phyloP scores from a whole-genome alignment of 2,888 invertebrate species.

The Epicampocera succincta region DNA sequence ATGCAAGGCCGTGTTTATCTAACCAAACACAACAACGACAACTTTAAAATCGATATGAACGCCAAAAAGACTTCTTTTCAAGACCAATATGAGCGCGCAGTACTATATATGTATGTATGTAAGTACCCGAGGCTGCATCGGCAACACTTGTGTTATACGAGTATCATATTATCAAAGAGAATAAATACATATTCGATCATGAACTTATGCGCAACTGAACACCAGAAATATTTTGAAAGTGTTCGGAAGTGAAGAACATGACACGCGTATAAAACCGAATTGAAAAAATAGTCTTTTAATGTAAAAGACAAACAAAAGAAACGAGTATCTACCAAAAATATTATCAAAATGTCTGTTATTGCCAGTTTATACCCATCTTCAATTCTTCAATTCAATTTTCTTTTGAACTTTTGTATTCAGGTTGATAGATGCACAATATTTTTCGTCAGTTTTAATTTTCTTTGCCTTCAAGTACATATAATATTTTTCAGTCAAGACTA shows the following conservation, averaged over 20 bases:
- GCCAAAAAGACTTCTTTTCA: background rate
- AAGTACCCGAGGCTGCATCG: background rate
- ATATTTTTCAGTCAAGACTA: too few species aligned
- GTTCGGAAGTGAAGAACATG: slow-evolving; percentile 19
- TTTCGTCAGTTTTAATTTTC: too few species aligned
- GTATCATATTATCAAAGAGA: background rate
- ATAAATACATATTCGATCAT: background rate
- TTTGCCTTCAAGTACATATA: too few species aligned
- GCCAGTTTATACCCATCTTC: slow-evolving; percentile 1
- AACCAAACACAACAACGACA: background rate
- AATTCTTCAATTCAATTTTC: background rate
- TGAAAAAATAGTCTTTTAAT: slow-evolving; percentile 11
- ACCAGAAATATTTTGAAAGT: slow-evolving; percentile 24
- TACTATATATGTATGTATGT: too few species aligned
- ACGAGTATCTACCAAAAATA: background rate
- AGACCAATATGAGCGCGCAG: background rate
- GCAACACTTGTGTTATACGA: background rate
- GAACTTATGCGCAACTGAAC: background rate
- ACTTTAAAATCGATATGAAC: background rate
- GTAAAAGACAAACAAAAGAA: background rate
- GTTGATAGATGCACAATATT: too few species aligned
- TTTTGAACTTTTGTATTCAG: too few species aligned
- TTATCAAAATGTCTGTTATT: slow-evolving; percentile 35
- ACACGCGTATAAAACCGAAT: slow-evolving; percentile 12
- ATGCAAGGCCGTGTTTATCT: slow-evolving; percentile 25